Evolutionary conservation across 1,140 invertebrate species (phyloP).

Genomic region (Babylonia areolata): DNA sequence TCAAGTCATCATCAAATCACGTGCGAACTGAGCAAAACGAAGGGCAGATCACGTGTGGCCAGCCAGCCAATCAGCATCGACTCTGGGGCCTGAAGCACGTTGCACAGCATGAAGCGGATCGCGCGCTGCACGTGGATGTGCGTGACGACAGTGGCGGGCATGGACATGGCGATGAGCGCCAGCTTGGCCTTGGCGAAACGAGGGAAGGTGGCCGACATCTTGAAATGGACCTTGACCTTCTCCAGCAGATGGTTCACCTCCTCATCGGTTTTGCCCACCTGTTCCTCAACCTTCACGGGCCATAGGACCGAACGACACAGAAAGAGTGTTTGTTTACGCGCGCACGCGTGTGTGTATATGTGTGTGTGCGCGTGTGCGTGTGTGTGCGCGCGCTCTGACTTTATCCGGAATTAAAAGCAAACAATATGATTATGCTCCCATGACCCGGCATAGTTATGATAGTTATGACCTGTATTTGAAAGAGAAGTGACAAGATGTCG

Average conservation of each 20-base stretch:
- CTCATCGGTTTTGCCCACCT: background rate
- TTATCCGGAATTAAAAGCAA: no score
- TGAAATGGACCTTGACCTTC: conserved; percentile 20
- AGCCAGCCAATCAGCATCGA: conserved; percentile 7
- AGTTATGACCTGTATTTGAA: no score
- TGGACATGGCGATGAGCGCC: conserved; percentile 24
- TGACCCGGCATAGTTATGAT: no score
- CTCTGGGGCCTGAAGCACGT: conserved; percentile 17
- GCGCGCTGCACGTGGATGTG: conserved; percentile 26
- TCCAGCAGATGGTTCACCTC: conserved; percentile 22
- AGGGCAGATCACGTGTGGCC: background rate
- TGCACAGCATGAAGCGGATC: background rate
- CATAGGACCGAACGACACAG: no score
- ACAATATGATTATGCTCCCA: no score
- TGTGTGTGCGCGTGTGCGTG: no score
- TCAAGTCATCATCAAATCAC: background rate
- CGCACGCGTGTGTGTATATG: no score
- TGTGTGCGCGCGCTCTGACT: no score
- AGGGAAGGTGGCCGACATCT: conserved; percentile 24
- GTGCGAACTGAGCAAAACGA: background rate
- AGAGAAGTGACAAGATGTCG: no score
- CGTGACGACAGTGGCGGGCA: background rate
- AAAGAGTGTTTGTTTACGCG: no score
- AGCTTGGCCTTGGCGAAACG: conserved; percentile 25
- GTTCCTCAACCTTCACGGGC: conserved; percentile 3